Evolutionary conservation across 1,140 invertebrate genomes (phyloP).

Genomic region (Zaprionus gabonicus): DNA sequence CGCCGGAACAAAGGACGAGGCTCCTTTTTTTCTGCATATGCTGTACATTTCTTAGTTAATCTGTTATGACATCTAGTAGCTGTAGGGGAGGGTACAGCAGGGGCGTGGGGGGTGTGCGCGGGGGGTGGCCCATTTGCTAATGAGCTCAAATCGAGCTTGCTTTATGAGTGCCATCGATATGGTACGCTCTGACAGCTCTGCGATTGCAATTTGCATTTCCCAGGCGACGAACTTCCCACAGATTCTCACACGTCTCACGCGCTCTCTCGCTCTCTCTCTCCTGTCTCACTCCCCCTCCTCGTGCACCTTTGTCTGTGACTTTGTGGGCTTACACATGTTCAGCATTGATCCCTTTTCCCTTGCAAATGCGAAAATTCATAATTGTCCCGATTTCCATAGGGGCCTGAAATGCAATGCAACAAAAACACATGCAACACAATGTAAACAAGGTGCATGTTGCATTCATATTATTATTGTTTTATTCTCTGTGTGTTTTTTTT

Average conservation of each 20-base stretch:
- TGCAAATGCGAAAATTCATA: conserved; percentile 39
- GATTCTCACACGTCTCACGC: conserved; percentile 44
- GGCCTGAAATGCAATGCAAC: conserved; percentile 46
- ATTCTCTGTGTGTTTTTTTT: conserved; percentile 42
- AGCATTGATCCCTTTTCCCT: conserved; percentile 47
- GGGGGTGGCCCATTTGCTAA: conserved; percentile 40
- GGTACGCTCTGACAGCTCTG: conserved; percentile 78
- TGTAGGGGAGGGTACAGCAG: background rate
- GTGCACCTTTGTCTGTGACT: conserved; percentile 2
- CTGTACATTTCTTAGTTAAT: conserved; percentile 66
- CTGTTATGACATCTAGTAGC: conserved; percentile 80
- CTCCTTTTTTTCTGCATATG: conserved; percentile 18
- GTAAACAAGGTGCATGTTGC: conserved; percentile 54
- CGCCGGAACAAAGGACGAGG: conserved; percentile 14
- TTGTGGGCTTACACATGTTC: conserved; percentile 77
- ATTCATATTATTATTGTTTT: conserved; percentile 38
- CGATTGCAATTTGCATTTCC: conserved; percentile 72
- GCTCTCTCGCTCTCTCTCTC: background rate
- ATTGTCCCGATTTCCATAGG: conserved; percentile 52
- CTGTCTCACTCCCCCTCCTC: background rate
- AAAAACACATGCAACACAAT: conserved; percentile 51
- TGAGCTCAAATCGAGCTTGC: conserved; percentile 78
- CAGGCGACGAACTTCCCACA: conserved; percentile 55
- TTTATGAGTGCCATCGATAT: conserved; percentile 79
- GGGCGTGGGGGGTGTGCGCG: background rate